These are phyloP conservation scores for Agrotis clavis DNA, from an alignment of 2,888 invertebrate genomes.

Conservation along the genomic window DNA sequence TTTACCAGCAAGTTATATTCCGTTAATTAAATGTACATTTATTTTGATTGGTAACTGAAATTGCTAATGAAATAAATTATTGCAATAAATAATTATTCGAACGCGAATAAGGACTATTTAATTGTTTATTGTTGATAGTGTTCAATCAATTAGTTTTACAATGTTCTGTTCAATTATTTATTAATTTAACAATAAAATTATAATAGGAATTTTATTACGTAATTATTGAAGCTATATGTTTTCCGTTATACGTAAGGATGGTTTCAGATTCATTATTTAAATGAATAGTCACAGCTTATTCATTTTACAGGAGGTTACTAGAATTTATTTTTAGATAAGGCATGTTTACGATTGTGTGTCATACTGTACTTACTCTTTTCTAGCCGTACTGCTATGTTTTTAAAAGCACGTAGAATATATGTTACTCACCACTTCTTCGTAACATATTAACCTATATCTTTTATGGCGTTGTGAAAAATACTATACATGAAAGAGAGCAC, in stretches of 20 bases:
- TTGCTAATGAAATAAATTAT: conserved; percentile 6
- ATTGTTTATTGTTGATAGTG: conserved; percentile 39
- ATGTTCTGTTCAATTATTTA: conserved; percentile 15
- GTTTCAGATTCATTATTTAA: not conserved
- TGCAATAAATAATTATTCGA: conserved; percentile 19
- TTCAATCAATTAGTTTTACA: conserved; percentile 39
- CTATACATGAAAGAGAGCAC: conserved; percentile 10
- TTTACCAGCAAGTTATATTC: conserved; percentile 30
- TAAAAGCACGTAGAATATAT: conserved; percentile 21
- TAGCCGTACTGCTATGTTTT: conserved; percentile 6
- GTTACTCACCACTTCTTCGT: conserved; percentile 18
- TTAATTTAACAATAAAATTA: conserved; percentile 27
- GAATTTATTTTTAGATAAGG: conserved; percentile 42
- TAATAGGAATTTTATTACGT: conserved; percentile 1
- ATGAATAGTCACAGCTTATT: conserved; percentile 8
- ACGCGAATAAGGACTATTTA: conserved; percentile 4
- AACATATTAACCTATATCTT: conserved; percentile 44
- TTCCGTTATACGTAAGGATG: not conserved
- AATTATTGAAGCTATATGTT: not conserved
- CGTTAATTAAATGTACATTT: conserved; percentile 6
- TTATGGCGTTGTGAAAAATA: conserved; percentile 34
- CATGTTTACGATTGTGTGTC: conserved; percentile 48
- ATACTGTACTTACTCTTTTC: conserved; percentile 5
- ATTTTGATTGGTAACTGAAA: conserved; percentile 36
- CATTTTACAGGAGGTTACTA: conserved; percentile 9